Evolutionary conservation across 30 jellyfish, hydroid and myxozoan species (phyloP).

Genomic region (Pseudorhiza aurosa): DNA sequence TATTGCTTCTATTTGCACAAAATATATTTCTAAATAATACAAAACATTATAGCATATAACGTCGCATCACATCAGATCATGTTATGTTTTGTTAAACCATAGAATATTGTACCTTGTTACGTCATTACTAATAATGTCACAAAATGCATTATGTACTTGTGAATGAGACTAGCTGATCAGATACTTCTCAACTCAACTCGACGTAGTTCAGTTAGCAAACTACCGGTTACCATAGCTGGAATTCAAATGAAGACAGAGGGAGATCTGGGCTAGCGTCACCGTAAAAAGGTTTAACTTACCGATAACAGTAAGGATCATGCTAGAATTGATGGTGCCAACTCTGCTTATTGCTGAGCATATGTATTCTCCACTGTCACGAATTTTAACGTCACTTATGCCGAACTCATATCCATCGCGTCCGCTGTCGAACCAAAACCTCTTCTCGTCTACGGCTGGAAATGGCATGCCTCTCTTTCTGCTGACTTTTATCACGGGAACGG

Average conservation of each 20-base stretch:
- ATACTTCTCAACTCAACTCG: too few species aligned
- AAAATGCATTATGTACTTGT: too few species aligned
- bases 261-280: not conserved
- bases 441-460: conserved; percentile 91
- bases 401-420: conserved; percentile 50
- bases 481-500: conserved; percentile 76
- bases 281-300: conserved; percentile 54
- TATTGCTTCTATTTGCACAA: too few species aligned
- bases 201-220: not conserved
- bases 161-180: too few species aligned
- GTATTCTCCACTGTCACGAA: conserved; percentile 93
- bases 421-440: conserved; percentile 73
- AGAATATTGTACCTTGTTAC: too few species aligned
- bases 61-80: too few species aligned
- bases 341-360: conserved; percentile 85
- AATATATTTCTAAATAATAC: too few species aligned
- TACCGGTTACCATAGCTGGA: not conserved
- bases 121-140: too few species aligned
- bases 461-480: conserved; percentile 61
- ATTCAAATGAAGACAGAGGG: not conserved
- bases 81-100: too few species aligned
- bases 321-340: conserved; percentile 78
- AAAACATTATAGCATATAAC: too few species aligned
- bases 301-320: conserved; percentile 77
- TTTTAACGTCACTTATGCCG: conserved; percentile 84